Base-by-base conservation (phyloP, 2,888 invertebrate species). In the Tipula unca region DNA sequence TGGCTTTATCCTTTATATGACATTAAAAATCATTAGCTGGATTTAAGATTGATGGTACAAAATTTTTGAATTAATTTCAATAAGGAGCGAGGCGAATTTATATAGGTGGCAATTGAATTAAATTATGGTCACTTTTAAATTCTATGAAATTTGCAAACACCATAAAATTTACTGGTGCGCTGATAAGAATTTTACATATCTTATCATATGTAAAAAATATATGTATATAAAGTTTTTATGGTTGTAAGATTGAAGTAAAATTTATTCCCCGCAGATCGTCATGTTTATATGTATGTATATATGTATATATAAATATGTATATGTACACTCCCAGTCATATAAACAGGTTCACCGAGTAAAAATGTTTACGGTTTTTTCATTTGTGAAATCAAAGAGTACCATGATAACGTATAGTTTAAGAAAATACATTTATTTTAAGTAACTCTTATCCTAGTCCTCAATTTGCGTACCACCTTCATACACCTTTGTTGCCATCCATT, bases 181-280 rank as follows among this genome's bases (percentile, higher is more conserved):
- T 69, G 69, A 69, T 69, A 69, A 69, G 25, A 69, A 3, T 25
- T 69, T 25, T 69, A 25, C 69, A 69, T 69, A 69, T 69, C 69
- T 69, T 69, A 69, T 69, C 69, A 10, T 69, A 25, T 69, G 13
- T 69, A 10, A 8, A 69, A 69, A 25, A 25, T 69, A 69, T 69
- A 25, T 25, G 25, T 69, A 25, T 25, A 48, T 25, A 39, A 13
- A 54, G 20, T 69, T 69, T 69, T 69, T 69, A 69, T 69, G 69
- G 69, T 13, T 69, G 69, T 25, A n/a, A 83, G 83, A 83, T 83
- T 83, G 83, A 83, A 83, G 83, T 83, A 32, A 83, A 29, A 83
- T 32, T 83, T 83, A 83, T 83, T 83, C 83, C 83, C 83, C 83
- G 69, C 25, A 83, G 83, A 83, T 83, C 83, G 83, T 83, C 25